Evolutionary conservation across 2,113 vertebrate genomes (phyloP).

Genomic region (Amia ocellicauda): DNA sequence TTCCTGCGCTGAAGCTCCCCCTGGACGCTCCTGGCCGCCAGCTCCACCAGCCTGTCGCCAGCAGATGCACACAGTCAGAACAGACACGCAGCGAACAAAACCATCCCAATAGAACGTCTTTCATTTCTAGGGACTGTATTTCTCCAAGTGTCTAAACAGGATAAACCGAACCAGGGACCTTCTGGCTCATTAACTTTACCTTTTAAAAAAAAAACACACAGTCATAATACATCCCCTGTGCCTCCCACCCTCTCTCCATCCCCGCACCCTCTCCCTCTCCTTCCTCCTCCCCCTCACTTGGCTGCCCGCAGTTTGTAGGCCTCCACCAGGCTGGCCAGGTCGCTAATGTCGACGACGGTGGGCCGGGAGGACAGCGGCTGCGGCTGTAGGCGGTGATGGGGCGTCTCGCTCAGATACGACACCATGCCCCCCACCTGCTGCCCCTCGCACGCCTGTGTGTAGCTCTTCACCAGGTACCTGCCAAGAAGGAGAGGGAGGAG

Average conservation of each 20-base stretch:
- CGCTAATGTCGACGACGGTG: constrained; percentile 63
- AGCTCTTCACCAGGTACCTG: constrained; percentile 92
- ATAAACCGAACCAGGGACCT: no score
- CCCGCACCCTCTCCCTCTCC: no score
- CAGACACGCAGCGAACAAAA: constrained; percentile 18
- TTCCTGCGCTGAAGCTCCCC: constrained; percentile 71
- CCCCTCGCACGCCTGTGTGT: constrained; percentile 76
- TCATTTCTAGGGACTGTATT: neutral
- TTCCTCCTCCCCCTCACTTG: constrained; percentile 57
- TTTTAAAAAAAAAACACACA: no score
- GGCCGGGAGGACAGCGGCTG: constrained; percentile 74
- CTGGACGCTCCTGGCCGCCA: constrained; percentile 83
- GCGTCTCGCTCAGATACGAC: constrained; percentile 85
- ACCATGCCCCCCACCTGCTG: constrained; percentile 79
- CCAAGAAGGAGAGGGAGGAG: neutral
- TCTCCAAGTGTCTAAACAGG: no score
- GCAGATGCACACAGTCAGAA: constrained; percentile 5
- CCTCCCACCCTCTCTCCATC: neutral
- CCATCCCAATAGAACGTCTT: constrained; percentile 1
- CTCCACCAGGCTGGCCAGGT: constrained; percentile 74
- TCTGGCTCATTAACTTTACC: no score
- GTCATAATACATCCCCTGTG: neutral
- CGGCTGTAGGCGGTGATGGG: constrained; percentile 71
- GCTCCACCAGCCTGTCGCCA: constrained; percentile 75
- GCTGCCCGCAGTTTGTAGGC: constrained; percentile 85